These are phyloP conservation scores for Mylabris phalerata DNA, from an alignment of 1,140 invertebrate genomes.

Conservation along the genomic window DNA sequence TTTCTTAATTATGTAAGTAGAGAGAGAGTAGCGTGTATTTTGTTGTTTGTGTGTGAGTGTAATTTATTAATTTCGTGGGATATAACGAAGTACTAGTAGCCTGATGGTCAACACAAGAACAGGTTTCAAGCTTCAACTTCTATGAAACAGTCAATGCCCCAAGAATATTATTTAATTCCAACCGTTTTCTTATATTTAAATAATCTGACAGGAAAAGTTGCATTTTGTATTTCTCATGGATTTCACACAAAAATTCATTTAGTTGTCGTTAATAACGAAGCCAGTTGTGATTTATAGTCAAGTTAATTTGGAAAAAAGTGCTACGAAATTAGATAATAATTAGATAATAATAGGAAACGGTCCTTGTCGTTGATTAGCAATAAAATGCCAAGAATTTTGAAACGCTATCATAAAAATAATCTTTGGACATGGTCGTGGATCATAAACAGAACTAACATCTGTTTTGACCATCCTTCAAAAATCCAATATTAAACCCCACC, in stretches of 20 bases:
- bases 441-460: constrained; percentile 16
- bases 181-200: constrained; percentile 17
- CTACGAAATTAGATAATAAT: no score
- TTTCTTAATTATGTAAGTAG: no score
- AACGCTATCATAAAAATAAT: constrained; percentile 11
- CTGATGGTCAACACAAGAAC: constrained; percentile 11
- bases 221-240: constrained; percentile 13
- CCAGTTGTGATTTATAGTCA: no score
- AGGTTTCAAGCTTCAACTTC: constrained; percentile 16
- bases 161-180: constrained; percentile 25
- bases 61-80: constrained; percentile 14
- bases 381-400: constrained; percentile 4
- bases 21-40: no score
- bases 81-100: constrained; percentile 6
- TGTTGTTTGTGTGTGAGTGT: background rate
- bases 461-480: constrained; percentile 20
- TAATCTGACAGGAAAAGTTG: constrained; percentile 18
- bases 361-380: constrained; percentile 4
- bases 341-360: background rate
- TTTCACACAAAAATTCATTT: constrained; percentile 12
- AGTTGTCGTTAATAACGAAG: no score
- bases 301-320: no score
- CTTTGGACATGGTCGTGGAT: constrained; percentile 2
- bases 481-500: constrained; percentile 4
- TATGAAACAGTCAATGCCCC: constrained; percentile 21